Evolutionary conservation across 2,888 invertebrate species (phyloP).

Genomic region (Cryptocheilus praepositus): DNA sequence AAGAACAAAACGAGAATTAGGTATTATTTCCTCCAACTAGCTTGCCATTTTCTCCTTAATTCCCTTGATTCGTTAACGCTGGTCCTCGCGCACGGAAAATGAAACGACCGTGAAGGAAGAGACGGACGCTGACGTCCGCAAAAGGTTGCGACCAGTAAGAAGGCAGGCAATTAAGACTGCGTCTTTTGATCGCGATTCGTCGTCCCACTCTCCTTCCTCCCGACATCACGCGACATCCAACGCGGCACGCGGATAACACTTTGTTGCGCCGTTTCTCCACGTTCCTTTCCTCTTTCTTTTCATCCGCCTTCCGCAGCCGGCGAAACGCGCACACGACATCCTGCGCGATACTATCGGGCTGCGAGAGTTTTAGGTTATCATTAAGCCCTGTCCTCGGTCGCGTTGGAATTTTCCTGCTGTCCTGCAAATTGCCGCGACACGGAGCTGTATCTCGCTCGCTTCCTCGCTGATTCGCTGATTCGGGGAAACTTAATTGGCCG

Average conservation of each 20-base stretch:
- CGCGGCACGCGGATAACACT: slow-evolving; percentile 22
- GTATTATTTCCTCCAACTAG: too few species aligned
- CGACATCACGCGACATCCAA: slow-evolving; percentile 48
- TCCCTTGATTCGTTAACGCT: too few species aligned
- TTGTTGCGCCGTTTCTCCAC: slow-evolving; percentile 31
- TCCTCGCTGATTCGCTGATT: too few species aligned
- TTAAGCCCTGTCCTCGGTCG: slow-evolving; percentile 46
- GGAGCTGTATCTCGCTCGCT: background rate
- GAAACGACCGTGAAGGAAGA: too few species aligned
- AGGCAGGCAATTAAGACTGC: slow-evolving; percentile 24
- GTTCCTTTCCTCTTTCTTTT: slow-evolving; percentile 1
- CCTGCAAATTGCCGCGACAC: slow-evolving; percentile 17
- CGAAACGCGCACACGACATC: slow-evolving; percentile 47
- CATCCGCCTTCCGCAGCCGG: background rate
- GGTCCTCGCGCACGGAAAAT: background rate
- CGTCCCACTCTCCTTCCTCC: slow-evolving; percentile 34
- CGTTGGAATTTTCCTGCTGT: slow-evolving; percentile 37
- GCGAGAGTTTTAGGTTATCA: slow-evolving; percentile 41
- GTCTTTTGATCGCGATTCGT: slow-evolving; percentile 46
- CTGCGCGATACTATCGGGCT: slow-evolving; percentile 41
- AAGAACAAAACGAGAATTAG: too few species aligned
- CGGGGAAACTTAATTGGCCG: too few species aligned
- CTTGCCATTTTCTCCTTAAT: too few species aligned
- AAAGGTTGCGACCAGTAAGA: slow-evolving; percentile 24
- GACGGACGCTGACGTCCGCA: slow-evolving; percentile 7